Evolutionary conservation across 92 coral and sea anemone genomes (phyloP), one percentile per base, ranked within the genome.

Genomic region (Siderastrea siderea): DNA sequence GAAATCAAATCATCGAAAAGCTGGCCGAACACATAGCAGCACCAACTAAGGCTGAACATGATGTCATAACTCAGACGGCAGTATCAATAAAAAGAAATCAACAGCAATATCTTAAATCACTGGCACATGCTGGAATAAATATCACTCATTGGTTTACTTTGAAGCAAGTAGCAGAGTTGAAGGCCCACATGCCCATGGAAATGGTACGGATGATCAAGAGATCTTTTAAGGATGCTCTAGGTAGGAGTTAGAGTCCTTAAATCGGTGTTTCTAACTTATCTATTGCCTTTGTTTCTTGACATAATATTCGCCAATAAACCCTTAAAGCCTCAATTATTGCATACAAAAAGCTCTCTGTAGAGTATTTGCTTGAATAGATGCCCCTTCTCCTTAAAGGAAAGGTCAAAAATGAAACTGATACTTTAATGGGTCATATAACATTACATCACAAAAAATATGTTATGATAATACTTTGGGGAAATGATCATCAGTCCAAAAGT

Each of bases 121-220:
- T 81, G 60, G 78, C 65, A 77, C 45, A 61, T 43, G 76, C 77
- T 4, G 90, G 90, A 16, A 45, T 86, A 8, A 77, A 77, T 43
- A 61, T 74, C 14, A 63, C 74, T 7, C 60, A 55, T 8, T 26
- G 0, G 0, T 26, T 26, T 26, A 26, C 38, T 26, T 26, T 26
- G 38, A 26, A 26, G 38, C 38, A 26, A 0, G 38, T 26, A 26
- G 86, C 86, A 13, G 88, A 88, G 45, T 49, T 88, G 1, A 88
- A 88, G 47, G 67, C 88, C 53, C 87, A 82, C 77, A 88, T 88
- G 88, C 88, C 92, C n/a, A 88, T 88, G 84, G 92, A 88, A 60
- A 88, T 88, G 92, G 9, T 82, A 15, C 63, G 69, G 66, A 88
- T 88, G 88, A 63, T 82, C 15, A 88, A 88, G 49, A 55, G 88